phyloP scores from a whole-genome alignment of 2,113 vertebrate genomes.

The Polypterus senegalus region DNA sequence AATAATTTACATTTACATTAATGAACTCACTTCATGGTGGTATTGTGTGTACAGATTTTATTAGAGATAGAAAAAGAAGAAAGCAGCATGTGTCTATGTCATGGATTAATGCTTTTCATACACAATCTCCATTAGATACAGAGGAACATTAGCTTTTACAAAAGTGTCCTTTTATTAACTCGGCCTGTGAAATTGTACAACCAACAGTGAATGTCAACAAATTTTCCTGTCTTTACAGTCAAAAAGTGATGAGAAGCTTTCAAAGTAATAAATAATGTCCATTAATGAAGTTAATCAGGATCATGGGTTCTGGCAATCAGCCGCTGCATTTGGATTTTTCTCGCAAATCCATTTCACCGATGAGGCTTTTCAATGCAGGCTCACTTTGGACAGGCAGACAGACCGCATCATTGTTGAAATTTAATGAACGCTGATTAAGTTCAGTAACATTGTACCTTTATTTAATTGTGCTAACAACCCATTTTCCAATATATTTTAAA shows the following conservation, averaged over 20 bases:
- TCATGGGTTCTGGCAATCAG: background rate
- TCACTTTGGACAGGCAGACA: background rate
- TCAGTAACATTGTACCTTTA: slow-evolving; percentile 42
- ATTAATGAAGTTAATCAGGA: slow-evolving; percentile 42
- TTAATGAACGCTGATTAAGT: slow-evolving; percentile 36
- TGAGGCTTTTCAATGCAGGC: background rate
- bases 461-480: slow-evolving; percentile 45
- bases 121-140: slow-evolving; percentile 32
- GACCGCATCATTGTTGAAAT: too few species aligned
- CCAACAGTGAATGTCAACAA: slow-evolving; percentile 12
- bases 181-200: slow-evolving; percentile 37
- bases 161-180: slow-evolving; percentile 60
- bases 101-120: too few species aligned
- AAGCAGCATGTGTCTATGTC: background rate
- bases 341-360: background rate
- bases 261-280: slow-evolving; percentile 52
- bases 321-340: too few species aligned
- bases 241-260: slow-evolving; percentile 30
- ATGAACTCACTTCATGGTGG: background rate
- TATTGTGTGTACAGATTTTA: background rate
- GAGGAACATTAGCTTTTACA: slow-evolving; percentile 50
- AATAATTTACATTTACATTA: background rate
- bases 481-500: slow-evolving; percentile 54
- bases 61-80: background rate
- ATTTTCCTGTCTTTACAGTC: slow-evolving; percentile 43